phyloP scores from a whole-genome alignment of 2,797 vertebrate species.

The Molothrus ater region DNA sequence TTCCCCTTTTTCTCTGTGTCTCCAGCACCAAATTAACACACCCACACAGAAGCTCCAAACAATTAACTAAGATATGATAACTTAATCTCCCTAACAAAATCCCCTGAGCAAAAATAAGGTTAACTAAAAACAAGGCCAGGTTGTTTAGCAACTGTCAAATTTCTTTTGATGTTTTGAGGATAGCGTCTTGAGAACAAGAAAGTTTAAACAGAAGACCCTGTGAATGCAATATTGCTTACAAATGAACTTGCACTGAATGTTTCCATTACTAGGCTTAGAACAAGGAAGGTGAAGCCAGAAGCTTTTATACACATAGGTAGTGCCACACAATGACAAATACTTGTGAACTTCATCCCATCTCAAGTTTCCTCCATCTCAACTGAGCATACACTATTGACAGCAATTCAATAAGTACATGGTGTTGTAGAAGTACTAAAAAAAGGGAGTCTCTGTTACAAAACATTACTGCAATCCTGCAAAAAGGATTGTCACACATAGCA shows the following conservation, averaged over 20 bases:
- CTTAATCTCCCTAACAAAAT: constrained; percentile 9
- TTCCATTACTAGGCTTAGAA: background rate
- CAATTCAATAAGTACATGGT: background rate
- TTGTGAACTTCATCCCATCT: background rate
- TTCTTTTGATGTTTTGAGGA: background rate
- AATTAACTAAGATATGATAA: background rate
- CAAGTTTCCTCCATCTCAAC: background rate
- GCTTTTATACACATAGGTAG: background rate
- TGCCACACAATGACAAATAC: background rate
- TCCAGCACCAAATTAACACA: background rate
- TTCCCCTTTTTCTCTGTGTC: background rate
- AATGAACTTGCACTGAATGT: background rate
- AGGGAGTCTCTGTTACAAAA: background rate
- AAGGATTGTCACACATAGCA: background rate
- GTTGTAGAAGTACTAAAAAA: background rate
- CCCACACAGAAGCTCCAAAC: background rate
- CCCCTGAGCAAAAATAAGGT: background rate
- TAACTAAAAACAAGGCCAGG: background rate
- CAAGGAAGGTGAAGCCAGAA: background rate
- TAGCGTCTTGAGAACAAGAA: background rate
- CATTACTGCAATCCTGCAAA: background rate
- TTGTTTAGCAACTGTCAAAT: background rate
- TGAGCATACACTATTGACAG: background rate
- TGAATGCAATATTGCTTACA: background rate
- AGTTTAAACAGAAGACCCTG: background rate